Base-by-base conservation (phyloP, 2,888 invertebrate genomes). In the Stenolophus ochropezus region DNA sequence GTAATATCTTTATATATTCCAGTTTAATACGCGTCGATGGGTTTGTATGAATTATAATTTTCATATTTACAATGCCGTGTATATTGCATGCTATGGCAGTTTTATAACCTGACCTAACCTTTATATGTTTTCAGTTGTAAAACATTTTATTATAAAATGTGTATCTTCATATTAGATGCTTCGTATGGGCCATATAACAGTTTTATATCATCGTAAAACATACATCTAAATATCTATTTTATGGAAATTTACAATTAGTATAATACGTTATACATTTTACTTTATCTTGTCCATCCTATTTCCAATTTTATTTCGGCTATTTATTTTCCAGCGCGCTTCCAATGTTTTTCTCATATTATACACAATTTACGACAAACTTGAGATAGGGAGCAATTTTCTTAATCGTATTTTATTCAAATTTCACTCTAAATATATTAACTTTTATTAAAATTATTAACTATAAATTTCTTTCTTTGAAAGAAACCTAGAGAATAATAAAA, bases 111-210 rank as follows among this genome's bases (percentile, higher is more conserved):
- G 4, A 69, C 42, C 33, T 69, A 69, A 69, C 69, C 42, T 69
- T 69, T 42, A 47, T 73, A 14, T 73, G 21, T 73, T 47, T 49
- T 73, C 73, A 73, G 53, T 75, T 75, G 53, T 75, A 75, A 71
- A 75, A 75, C 27, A 75, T 75, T 75, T 75, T 75, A 75, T 75
- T 75, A 75, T 75, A 75, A 75, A 75, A 75, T 75, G 75, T 75
- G 33, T 75, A 53, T 53, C 53, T 75, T 75, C 25, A 75, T 75
- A 75, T 75, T 73, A 73, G 27, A 73, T 75, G 53, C 53, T 75
- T 25, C 16, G 20, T 75, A 75, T 75, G 47, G 14, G 75, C 25
- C 51, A 73, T 73, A 75, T 75, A 75, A 75, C 51, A 47, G 53
- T 75, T 75, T 75, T 75, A 75, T 75, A 27, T 14, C 16, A 16